These are phyloP conservation scores for Pocillopora grandis DNA, from an alignment of 92 coral and sea anemone species.

Conservation along the genomic window DNA sequence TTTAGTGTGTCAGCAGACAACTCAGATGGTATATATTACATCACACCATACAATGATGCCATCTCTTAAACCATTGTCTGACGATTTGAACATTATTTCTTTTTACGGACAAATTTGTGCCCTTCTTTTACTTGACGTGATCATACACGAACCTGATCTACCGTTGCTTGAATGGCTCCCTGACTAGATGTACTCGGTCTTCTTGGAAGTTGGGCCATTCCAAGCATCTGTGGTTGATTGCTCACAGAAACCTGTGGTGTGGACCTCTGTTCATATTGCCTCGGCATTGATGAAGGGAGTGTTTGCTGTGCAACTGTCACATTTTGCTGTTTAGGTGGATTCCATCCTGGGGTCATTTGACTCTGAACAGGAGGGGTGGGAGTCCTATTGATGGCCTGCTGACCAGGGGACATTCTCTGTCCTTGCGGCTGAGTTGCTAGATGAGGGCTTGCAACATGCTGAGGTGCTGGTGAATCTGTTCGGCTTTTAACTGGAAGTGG, in stretches of 20 bases:
- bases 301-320: constrained; percentile 30
- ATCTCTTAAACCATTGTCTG: too few relatives aligned
- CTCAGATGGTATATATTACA: too few relatives aligned
- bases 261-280: constrained; percentile 38
- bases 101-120: background rate
- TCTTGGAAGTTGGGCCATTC: constrained; percentile 10
- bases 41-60: too few relatives aligned
- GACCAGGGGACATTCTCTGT: constrained; percentile 26
- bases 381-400: constrained; percentile 54
- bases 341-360: constrained; percentile 67
- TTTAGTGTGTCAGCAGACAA: too few relatives aligned
- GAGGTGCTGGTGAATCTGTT: constrained; percentile 51
- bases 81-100: background rate
- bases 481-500: constrained; percentile 68
- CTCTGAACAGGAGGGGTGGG: constrained; percentile 79
- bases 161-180: constrained; percentile 8
- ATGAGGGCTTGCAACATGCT: constrained; percentile 38
- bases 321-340: constrained; percentile 55
- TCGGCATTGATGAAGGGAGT: constrained; percentile 6
- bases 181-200: constrained; percentile 23
- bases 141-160: constrained; percentile 20
- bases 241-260: constrained; percentile 17
- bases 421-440: constrained; percentile 8
- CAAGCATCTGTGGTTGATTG: constrained; percentile 30
- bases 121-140: too few relatives aligned